phyloP scores from a whole-genome alignment of 2,113 vertebrate species.

The Stigmatopora argus region DNA sequence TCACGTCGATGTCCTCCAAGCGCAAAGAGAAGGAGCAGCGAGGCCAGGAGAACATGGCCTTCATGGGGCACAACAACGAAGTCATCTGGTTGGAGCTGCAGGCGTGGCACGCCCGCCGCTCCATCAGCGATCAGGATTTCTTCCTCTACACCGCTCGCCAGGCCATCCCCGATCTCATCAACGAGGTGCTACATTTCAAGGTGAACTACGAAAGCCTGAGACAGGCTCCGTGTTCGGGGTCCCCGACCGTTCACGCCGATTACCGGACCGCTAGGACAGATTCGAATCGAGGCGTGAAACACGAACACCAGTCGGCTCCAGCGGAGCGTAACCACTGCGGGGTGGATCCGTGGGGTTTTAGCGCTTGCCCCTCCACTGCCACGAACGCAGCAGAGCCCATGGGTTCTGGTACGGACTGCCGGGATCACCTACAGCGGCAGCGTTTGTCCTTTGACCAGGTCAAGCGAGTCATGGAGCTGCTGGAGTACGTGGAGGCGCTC shows the following conservation, averaged over 20 bases:
- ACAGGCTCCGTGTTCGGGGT: slow-evolving; percentile 50
- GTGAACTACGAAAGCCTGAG: slow-evolving; percentile 82
- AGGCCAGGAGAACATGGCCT: slow-evolving; percentile 85
- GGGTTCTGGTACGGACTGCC: slow-evolving; percentile 69
- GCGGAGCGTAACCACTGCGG: slow-evolving; percentile 68
- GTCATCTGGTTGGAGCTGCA: slow-evolving; percentile 98
- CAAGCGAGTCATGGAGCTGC: slow-evolving; percentile 89
- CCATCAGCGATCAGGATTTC: slow-evolving; percentile 89
- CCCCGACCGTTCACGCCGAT: slow-evolving; percentile 47
- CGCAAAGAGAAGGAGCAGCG: slow-evolving; percentile 98
- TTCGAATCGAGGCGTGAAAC: slow-evolving; percentile 30
- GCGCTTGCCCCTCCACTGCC: slow-evolving; percentile 41
- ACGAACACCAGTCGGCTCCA: slow-evolving; percentile 52
- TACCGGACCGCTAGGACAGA: slow-evolving; percentile 21
- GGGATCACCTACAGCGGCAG: slow-evolving; percentile 87
- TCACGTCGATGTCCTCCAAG: slow-evolving; percentile 98
- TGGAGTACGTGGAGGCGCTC: slow-evolving; percentile 95
- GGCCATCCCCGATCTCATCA: slow-evolving; percentile 94
- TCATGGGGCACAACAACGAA: slow-evolving; percentile 91
- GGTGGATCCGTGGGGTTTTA: slow-evolving; percentile 59
- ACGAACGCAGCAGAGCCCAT: slow-evolving; percentile 66
- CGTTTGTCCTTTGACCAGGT: slow-evolving; percentile 93
- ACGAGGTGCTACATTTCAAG: slow-evolving; percentile 93
- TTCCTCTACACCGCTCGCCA: slow-evolving; percentile 94
- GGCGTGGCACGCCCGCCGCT: slow-evolving; percentile 94